Evolutionary conservation across 2,888 invertebrate species (phyloP), one percentile per base, ranked within the genome.

Genomic region (Mellilla xanthometata): DNA sequence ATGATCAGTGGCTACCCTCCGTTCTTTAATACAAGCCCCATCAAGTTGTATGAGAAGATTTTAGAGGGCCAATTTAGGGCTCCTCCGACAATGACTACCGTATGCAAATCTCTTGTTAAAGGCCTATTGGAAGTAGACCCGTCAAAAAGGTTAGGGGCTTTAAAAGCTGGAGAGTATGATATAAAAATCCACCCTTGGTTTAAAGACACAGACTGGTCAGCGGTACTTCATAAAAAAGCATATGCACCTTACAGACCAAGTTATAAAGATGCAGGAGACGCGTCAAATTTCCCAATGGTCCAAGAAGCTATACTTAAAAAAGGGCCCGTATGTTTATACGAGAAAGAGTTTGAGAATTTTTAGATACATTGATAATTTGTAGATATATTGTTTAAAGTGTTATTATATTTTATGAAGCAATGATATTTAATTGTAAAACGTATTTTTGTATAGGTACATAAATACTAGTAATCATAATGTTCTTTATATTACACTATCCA

Each of bases 171-270:
- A 11, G 93, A 94, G 4, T 93, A 92, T 66, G 98, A 99, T 76
- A 97, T 99, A 54, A 98, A 98, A 81, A 92, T 91, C 44, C 97
- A 98, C 77, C 90, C 90, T 39, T 99, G 98, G 97, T 99, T 98
- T 71, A 86, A 91, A 35, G 91, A 93, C 2, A 93, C 93, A 1
- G 93, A 96, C 72, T 99, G 97, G 97, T 91, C 93, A 49, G 90
- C 92, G 12, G 90, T 98, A 58, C 94, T 96, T 51, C 92, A 95
- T 72, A 93, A 94, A 68, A 94, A 93, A 76, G 73, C 94, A 0
- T 68, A 72, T 9, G 90, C 95, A 0, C 92, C 92, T 0, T 94
- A 90, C 57, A 62, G 91, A 13, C 95, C 95, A 0, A 67, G 71
- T 24, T 82, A 90, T 8, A 69, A 71, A 22, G 73, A 82, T 42